Base-by-base conservation (phyloP, 1,140 invertebrate species). In the Leptinotarsa defecta region DNA sequence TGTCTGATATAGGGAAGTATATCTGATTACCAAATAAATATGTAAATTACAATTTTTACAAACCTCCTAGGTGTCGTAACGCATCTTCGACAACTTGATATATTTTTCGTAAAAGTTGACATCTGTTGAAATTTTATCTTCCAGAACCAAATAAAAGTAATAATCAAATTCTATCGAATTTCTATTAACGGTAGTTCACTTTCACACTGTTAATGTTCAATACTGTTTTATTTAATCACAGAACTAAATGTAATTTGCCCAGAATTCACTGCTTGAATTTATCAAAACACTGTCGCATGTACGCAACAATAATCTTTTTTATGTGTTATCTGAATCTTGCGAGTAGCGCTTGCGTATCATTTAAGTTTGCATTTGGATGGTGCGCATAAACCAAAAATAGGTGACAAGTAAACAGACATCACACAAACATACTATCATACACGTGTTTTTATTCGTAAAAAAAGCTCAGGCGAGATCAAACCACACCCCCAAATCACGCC, bases 51-150 rank as follows among this genome's bases (percentile, higher is more conserved):
- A 68, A 68, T 22, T 3, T 24, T 19, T 70, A 48, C 34, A 48
- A 48, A 70, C 68, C 68, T 70, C 48, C 24, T 73, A n/a, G 24
- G 4, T 34, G 63, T 19, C 19, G 20, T 48, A 20, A 73, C 61
- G 48, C 61, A 65, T 73, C 57, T 73, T 48, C 71, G 22, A 73
- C 71, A 73, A 48, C 34, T 15, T 48, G 71, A 73, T 64, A 73
- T 48, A 65, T 73, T 73, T 62, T 73, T 73, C 13, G 71, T 67
- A 22, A 73, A 65, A 43, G 71, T 65, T 20, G 64, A 65, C 64
- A 65, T 65, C 20, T 65, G 17, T 13, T 15, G 20, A 22, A 24
- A 19, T 34, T 19, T 65, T 65, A 34, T 65, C 15, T 24, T 57
- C 13, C 52, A 57, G 52, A 57, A 57, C 15, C 13, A 57, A 57